Conservation (phyloP, 1,140 invertebrate species). For the Nymphalis io region DNA sequence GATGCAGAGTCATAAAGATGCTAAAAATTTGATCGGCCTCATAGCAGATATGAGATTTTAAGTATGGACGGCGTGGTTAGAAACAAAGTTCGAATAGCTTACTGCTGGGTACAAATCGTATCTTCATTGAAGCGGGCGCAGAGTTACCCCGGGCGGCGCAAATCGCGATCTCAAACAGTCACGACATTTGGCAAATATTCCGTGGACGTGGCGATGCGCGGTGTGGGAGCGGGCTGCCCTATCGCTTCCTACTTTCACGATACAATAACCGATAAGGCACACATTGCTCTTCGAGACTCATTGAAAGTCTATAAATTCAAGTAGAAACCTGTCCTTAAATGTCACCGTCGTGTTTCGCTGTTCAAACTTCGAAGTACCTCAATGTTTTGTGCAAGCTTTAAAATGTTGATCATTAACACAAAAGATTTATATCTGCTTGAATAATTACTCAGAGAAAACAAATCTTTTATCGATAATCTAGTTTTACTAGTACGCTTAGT, state of each 20-base stretch:
- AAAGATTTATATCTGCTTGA: slow-evolving; percentile 10
- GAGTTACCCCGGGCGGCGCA: slow-evolving; percentile 68
- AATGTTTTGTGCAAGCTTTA: slow-evolving; percentile 9
- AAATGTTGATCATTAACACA: slow-evolving; percentile 1
- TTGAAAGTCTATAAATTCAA: slow-evolving; percentile 48
- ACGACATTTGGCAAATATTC: slow-evolving; percentile 80
- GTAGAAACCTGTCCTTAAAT: slow-evolving; percentile 48
- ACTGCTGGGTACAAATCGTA: slow-evolving; percentile 70
- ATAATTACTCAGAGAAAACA: not conserved
- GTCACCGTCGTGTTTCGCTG: slow-evolving; percentile 40
- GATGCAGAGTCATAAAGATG: not conserved
- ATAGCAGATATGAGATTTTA: slow-evolving; percentile 7
- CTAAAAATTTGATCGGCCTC: not conserved
- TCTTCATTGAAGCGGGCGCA: slow-evolving; percentile 65
- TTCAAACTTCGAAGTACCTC: slow-evolving; percentile 16
- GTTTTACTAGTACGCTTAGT: not conserved
- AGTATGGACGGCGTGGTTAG: slow-evolving; percentile 13
- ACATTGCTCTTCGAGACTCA: slow-evolving; percentile 56
- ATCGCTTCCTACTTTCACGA: slow-evolving; percentile 77
- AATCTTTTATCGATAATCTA: not conserved
- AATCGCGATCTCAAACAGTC: slow-evolving; percentile 78
- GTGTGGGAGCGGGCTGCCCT: slow-evolving; percentile 77
- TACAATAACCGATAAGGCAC: slow-evolving; percentile 74
- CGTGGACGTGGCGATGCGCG: slow-evolving; percentile 63
- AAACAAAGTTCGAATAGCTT: slow-evolving; percentile 54